These are phyloP conservation scores for Caenorhabditis briggsae DNA, from an alignment of 1,140 invertebrate species.

Conservation along the genomic window DNA sequence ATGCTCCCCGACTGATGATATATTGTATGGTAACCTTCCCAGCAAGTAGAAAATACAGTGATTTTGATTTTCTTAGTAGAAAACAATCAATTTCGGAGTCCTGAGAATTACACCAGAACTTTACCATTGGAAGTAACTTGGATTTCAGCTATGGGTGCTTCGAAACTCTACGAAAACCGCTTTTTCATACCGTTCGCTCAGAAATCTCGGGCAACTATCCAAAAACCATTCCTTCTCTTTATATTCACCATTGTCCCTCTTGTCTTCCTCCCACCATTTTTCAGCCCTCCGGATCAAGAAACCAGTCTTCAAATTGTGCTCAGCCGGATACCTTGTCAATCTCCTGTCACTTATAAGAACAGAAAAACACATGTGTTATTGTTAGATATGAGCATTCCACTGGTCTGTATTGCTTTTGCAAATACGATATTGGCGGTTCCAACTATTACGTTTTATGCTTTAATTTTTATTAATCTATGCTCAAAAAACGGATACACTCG, in stretches of 20 bases:
- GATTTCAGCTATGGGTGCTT: neutral
- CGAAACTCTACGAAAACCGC: constrained; percentile 1
- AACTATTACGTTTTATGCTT: neutral
- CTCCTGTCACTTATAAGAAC: neutral
- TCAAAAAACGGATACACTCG: neutral
- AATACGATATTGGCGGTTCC: neutral
- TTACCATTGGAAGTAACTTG: no score
- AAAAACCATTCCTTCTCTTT: constrained; percentile 3
- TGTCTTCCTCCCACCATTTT: neutral
- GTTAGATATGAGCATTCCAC: neutral
- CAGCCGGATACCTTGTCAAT: neutral
- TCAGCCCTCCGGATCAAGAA: neutral
- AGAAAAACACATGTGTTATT: neutral
- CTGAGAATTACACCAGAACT: no score
- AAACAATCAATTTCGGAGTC: neutral
- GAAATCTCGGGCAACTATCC: neutral
- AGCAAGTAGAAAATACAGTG: neutral
- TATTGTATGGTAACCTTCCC: neutral
- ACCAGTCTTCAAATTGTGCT: neutral
- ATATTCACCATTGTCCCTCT: neutral
- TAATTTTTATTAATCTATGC: neutral
- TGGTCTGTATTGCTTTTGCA: neutral
- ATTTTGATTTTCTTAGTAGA: neutral
- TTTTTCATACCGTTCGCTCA: neutral
- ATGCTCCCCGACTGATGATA: neutral